Conservation (phyloP, 2,888 invertebrate species). For the Ypsolopha scabrella region DNA sequence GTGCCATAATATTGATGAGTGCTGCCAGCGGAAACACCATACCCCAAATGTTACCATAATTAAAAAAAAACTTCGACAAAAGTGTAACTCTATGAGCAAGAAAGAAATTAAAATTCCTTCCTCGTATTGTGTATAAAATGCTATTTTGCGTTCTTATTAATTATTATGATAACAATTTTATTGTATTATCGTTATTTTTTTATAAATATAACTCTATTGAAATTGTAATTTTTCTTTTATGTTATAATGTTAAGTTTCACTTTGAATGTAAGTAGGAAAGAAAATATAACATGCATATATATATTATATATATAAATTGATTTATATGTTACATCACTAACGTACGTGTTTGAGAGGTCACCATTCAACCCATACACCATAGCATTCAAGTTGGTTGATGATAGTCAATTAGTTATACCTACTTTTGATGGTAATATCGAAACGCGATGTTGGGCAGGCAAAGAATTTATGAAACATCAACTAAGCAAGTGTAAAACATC, state of each 20-base stretch:
- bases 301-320: slow-evolving; percentile 16
- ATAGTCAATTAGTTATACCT: no score
- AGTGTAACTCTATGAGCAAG: slow-evolving; percentile 24
- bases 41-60: slow-evolving; percentile 58
- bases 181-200: slow-evolving; percentile 36
- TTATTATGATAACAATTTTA: slow-evolving; percentile 22
- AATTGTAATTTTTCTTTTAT: slow-evolving; percentile 35
- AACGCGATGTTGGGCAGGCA: no score
- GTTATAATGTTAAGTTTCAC: slow-evolving; percentile 37
- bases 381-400: no score
- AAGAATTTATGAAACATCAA: no score
- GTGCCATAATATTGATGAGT: slow-evolving; percentile 54
- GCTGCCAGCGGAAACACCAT: slow-evolving; percentile 64
- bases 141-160: slow-evolving; percentile 53
- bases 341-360: slow-evolving; percentile 24
- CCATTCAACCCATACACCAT: slow-evolving; percentile 3
- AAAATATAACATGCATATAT: slow-evolving; percentile 43
- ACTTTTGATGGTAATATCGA: no score
- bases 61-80: slow-evolving; percentile 23
- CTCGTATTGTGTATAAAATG: slow-evolving; percentile 39
- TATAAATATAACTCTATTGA: slow-evolving; percentile 43
- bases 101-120: slow-evolving; percentile 43
- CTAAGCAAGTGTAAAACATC: no score
- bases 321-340: slow-evolving; percentile 24
- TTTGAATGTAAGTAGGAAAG: slow-evolving; percentile 55